Base-by-base conservation (phyloP, 2,797 vertebrate genomes). In the Varecia variegata region DNA sequence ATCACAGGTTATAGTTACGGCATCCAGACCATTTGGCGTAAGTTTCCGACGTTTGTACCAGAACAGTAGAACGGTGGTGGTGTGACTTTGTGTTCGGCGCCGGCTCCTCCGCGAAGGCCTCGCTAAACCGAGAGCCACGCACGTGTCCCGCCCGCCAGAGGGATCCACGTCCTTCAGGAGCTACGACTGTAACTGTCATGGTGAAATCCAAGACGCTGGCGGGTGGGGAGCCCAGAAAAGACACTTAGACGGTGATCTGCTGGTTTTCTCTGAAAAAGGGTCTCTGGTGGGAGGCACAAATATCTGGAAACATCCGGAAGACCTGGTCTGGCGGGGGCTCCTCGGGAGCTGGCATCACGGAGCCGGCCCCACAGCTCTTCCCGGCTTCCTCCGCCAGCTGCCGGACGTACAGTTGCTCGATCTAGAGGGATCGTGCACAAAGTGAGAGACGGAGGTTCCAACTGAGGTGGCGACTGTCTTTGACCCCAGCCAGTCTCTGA, bases 291-390 rank as follows among this genome's bases (percentile, higher is more conserved):
- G 99, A 98, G 6, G 99, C 97, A 47, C 99, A 99, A 90, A 99
- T 98, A 96, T 99, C 99, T 93, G 99, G 99, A 97, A 99, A 99
- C 98, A 99, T 99, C 88, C 99, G 99, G 85, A 99, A 99, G 98
- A 99, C 98, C 96, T 99, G 99, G n/a, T 99, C 99, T 0, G 97
- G 98, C 86, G 98, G 98, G 0, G 96, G 97, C 80, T 99, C 99
- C 0, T 99, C 99, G 0, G 98, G 97, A 27, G 99, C 52, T 23
- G 99, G 99, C 81, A 99, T 81, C 97, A 97, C 97, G 43, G 98
- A 71, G 32, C 91, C 93, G 18, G 97, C 98, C 95, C 97, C 98
- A 52, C 99, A 99, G 96, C 97, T 99, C 79, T 99, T 98, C 17
- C 99, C 98, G 0, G 98, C 98, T 0, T 99, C 98, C 0, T 99